Evolutionary conservation across 2,797 vertebrate species (phyloP), one percentile per base, ranked within the genome.

Genomic region (Heteromormyrus szaboi): DNA sequence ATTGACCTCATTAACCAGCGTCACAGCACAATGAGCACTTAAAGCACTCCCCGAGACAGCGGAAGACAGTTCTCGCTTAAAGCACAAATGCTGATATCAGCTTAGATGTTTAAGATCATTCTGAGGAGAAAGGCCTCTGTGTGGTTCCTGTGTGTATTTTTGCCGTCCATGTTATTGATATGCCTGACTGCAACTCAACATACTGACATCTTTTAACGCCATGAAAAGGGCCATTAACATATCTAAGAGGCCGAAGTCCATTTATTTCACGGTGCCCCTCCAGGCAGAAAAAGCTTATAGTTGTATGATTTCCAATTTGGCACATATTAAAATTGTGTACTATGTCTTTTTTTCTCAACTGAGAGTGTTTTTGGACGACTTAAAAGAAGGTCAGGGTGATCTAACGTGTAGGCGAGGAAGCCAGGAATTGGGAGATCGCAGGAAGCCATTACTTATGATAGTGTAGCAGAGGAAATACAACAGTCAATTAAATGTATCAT

Each of bases 151-250:
- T 59, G 85, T 85, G 84, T 29, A 51, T 51, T 54, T 29, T 86
- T 56, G 59, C 51, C 85, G 33, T 86, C 51, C 53, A 41, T 56
- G 85, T 86, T 86, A 86, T 86, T 86, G 85, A 86, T 86, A 86
- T 86, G 85, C 85, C 33, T 56, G 85, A 86, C 85, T 56, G 85
- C 85, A 86, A 51, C 85, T 86, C 85, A 17, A 56, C 85, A 86
- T 56, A 59, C 85, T 56, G 85, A 86, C 53, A 4, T 86, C 51
- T 86, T 86, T 86, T 56, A 86, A 86, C 53, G 85, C 85, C 33
- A 17, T 86, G 85, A 86, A 86, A 86, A 56, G 85, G 53, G 1
- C 29, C 29, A 86, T 86, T 86, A 56, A 86, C 85, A 86, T 86
- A 86, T 86, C 85, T 86, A 85, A 85, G 46, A 29, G 29, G 25